Conservation (phyloP, 2,113 vertebrate species). For the Leiothrix lutea region DNA sequence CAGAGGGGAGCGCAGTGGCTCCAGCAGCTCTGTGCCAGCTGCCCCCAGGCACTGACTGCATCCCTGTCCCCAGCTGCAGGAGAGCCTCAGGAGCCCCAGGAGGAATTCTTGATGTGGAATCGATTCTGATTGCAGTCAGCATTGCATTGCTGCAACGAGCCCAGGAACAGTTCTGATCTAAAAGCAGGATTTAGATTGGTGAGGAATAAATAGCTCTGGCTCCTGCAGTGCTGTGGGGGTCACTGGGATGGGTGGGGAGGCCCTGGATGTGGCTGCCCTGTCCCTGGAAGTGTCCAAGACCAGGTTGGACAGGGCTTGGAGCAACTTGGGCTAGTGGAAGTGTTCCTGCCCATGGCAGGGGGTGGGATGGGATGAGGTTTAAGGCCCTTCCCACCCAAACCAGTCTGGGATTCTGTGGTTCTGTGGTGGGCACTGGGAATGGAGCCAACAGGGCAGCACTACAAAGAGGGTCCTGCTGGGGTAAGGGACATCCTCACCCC, state of each 20-base stretch:
- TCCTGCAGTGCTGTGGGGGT: neutral
- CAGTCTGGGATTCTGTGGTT: neutral
- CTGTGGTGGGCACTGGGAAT: fast-evolving
- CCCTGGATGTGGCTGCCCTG: neutral
- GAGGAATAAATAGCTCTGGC: neutral
- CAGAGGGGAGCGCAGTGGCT: too few species aligned
- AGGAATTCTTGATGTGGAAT: neutral
- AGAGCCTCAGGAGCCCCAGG: neutral
- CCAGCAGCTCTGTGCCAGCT: neutral
- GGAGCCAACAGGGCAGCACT: fast-evolving
- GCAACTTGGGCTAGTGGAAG: neutral
- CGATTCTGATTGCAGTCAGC: neutral
- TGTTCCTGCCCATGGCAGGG: neutral
- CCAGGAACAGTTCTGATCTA: neutral
- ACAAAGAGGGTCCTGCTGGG: neutral
- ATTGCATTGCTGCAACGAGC: neutral
- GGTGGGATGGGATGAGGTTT: neutral
- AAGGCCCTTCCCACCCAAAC: neutral
- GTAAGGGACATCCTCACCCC: neutral
- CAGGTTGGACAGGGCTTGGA: neutral
- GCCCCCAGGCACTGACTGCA: neutral
- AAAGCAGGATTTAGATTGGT: neutral
- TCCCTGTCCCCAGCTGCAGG: neutral
- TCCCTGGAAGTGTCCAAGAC: neutral
- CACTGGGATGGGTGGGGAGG: neutral